Conservation (phyloP, 1,140 invertebrate species). For the Macrotrachela quadricornifera region DNA sequence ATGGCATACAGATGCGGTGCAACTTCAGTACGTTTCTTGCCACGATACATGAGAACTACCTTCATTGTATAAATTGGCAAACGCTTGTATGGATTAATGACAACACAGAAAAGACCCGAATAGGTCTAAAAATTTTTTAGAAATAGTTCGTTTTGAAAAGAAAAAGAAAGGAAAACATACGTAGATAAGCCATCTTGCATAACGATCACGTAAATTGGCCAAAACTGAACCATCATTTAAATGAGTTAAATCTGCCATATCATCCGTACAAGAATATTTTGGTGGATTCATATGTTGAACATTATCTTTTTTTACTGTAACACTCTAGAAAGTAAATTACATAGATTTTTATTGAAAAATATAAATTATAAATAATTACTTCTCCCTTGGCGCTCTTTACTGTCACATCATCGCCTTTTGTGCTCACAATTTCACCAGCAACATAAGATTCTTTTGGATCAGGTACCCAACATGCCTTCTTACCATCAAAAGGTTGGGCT, state of each 20-base stretch:
- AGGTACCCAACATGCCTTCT: conserved; percentile 96
- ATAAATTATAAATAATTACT: too few species aligned
- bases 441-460: conserved; percentile 90
- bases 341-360: too few species aligned
- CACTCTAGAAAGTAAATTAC: conserved; percentile 4
- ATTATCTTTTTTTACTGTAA: conserved; percentile 83
- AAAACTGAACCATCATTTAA: conserved; percentile 97
- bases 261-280: conserved; percentile 96
- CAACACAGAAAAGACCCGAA: conserved; percentile 97
- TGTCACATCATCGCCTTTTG: conserved; percentile 87
- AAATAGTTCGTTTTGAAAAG: neutral
- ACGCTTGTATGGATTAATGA: conserved; percentile 99
- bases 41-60: conserved; percentile 88
- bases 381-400: conserved; percentile 39
- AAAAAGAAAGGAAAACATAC: conserved; percentile 41
- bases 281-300: conserved; percentile 95
- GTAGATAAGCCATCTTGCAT: conserved; percentile 90
- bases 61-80: conserved; percentile 92
- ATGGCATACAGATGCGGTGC: conserved; percentile 99
- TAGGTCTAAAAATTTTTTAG: conserved; percentile 53
- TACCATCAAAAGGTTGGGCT: conserved; percentile 92
- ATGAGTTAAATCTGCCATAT: conserved; percentile 99
- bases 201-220: conserved; percentile 93
- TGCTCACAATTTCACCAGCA: conserved; percentile 84
- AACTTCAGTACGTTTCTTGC: conserved; percentile 95